Base-by-base conservation (phyloP, 1,140 invertebrate species). In the Zaprionus gabonicus region DNA sequence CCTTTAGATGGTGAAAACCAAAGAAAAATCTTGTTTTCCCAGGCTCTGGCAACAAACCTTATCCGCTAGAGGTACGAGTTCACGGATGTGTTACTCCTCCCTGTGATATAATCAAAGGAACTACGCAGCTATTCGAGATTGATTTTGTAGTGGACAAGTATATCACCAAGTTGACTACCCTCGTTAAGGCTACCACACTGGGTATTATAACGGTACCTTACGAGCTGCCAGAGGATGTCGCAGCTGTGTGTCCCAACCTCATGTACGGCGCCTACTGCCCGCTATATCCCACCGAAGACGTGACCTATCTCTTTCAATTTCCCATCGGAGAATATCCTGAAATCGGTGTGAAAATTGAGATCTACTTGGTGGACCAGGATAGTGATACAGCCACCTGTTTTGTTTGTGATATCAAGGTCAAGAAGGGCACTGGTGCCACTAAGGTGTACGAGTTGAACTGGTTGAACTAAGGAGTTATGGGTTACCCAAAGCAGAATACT, bases 201-300 rank as follows among this genome's bases (percentile, higher is more conserved):
- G 82, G 91, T 0, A 59, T 91, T 10, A 88, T 92, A 20, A 92
- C 87, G 0, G 80, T 92, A 28, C 85, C 91, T 0, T 92, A 92
- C 51, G 88, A 85, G 23, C 72, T 92, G 56, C 91, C 91, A 0
- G 57, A 62, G 3, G 91, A 92, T 41, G 82, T 91, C 23, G 64
- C 86, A 2, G 76, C 77, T 15, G 85, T 91, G 4, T 92, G 91
- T 9, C 55, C 77, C 0, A 91, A 92, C 76, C 86, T 92, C 0
- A 80, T 85, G 81, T 82, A 73, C 38, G 91, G 70, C 7, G 91
- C 91, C 67, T 91, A 91, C 34, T 92, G 91, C 46, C 91, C 91
- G 0, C 58, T 92, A 0, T 92, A 92, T 53, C 69, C 79, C n/a
- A 91, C 82, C 0, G 91, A 92, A 44, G 91, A 92, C 80, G 91